Evolutionary conservation across 2,888 invertebrate genomes (phyloP).

Genomic region (Tuta absoluta): DNA sequence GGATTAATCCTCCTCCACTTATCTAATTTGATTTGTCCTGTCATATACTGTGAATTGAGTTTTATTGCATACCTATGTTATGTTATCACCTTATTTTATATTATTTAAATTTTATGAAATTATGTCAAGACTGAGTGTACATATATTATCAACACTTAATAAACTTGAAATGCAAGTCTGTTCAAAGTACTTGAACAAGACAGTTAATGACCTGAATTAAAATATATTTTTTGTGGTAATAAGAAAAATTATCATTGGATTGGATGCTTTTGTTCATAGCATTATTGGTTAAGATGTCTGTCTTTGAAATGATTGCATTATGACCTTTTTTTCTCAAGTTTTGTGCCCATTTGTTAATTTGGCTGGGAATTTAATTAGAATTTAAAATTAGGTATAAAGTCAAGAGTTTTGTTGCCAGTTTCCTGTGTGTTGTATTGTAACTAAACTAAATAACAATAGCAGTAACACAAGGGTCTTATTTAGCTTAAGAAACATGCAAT

Average conservation of each 20-base stretch:
- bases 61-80: not conserved
- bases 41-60: too few relatives aligned
- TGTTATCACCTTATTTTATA: not conserved
- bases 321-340: too few relatives aligned
- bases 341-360: conserved; percentile 33
- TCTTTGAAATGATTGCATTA: not conserved
- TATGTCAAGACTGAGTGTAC: not conserved
- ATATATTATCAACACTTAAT: not conserved
- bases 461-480: conserved; percentile 1
- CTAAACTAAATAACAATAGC: not conserved
- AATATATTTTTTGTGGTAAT: not conserved
- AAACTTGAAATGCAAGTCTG: not conserved
- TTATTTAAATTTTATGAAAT: not conserved
- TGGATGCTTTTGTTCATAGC: not conserved
- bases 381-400: not conserved
- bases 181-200: not conserved
- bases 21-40: too few relatives aligned
- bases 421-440: conserved; percentile 1
- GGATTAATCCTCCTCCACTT: too few relatives aligned
- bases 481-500: conserved; percentile 18
- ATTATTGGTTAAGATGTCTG: not conserved
- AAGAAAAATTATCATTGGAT: not conserved
- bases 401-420: not conserved
- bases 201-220: not conserved
- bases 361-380: not conserved